These are phyloP conservation scores for Scaptomyza flava DNA, from an alignment of 2,888 invertebrate species.

Conservation along the genomic window DNA sequence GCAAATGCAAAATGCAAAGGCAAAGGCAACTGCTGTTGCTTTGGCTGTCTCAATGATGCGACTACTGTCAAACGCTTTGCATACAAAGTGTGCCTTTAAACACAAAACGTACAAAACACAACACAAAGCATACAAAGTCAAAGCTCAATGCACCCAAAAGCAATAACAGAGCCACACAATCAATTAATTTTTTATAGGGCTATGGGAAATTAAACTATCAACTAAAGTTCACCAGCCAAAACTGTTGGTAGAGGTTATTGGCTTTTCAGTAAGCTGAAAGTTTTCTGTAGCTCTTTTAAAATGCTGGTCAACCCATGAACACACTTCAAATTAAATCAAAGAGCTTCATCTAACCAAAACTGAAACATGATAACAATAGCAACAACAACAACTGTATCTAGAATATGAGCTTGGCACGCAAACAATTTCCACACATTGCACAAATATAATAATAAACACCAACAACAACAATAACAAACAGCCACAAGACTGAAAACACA, in stretches of 20 bases:
- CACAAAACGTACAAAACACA: conserved; percentile 9
- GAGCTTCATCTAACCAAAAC: conserved; percentile 38
- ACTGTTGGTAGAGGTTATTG: conserved; percentile 30
- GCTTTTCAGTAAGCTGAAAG: conserved; percentile 10
- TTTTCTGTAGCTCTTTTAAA: conserved; percentile 10
- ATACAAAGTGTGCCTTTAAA: conserved; percentile 61
- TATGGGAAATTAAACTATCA: conserved; percentile 27
- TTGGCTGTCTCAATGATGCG: conserved; percentile 42
- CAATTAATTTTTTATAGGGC: conserved; percentile 10
- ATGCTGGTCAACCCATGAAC: conserved; percentile 44
- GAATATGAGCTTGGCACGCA: conserved; percentile 61
- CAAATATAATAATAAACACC: conserved; percentile 70
- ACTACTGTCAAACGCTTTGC: conserved; percentile 66
- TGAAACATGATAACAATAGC: conserved; percentile 20
- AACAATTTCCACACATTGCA: conserved; percentile 78
- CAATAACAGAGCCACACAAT: conserved; percentile 10
- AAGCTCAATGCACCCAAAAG: conserved; percentile 54
- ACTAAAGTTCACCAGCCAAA: background rate
- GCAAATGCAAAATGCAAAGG: conserved; percentile 60
- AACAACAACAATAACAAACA: conserved; percentile 33
- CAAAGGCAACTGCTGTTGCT: conserved; percentile 9
- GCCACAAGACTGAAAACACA: background rate
- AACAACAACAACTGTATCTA: conserved; percentile 12
- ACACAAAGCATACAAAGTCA: conserved; percentile 48
- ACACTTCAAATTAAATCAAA: conserved; percentile 57